These are phyloP conservation scores for Ypsolopha scabrella DNA, from an alignment of 2,888 invertebrate genomes.

Conservation along the genomic window DNA sequence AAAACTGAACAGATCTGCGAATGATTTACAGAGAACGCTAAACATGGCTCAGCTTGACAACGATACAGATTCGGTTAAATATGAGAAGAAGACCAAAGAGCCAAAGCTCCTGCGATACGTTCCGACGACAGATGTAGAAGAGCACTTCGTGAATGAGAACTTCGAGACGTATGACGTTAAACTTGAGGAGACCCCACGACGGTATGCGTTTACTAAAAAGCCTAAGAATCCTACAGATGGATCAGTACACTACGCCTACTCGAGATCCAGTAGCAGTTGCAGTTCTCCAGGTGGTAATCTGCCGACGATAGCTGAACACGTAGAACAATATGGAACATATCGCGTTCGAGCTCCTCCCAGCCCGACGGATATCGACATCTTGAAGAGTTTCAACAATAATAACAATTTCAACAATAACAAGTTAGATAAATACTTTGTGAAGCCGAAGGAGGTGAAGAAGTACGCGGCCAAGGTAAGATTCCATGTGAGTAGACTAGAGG, in stretches of 20 bases:
- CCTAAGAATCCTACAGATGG: constrained; percentile 56
- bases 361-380: constrained; percentile 11
- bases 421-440: constrained; percentile 54
- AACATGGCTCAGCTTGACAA: constrained; percentile 50
- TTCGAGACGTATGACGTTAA: constrained; percentile 57
- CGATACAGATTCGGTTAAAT: constrained; percentile 57
- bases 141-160: constrained; percentile 49
- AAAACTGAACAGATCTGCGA: constrained; percentile 32
- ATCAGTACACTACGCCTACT: constrained; percentile 55
- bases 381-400: constrained; percentile 20
- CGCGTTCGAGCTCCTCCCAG: constrained; percentile 30
- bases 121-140: constrained; percentile 50
- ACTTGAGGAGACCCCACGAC: constrained; percentile 42
- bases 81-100: constrained; percentile 55
- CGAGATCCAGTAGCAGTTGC: constrained; percentile 55
- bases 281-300: constrained; percentile 57
- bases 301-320: constrained; percentile 58
- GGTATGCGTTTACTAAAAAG: constrained; percentile 52
- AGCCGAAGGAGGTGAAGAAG: constrained; percentile 43
- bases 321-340: constrained; percentile 50
- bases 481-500: constrained; percentile 25
- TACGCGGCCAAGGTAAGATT: constrained; percentile 49
- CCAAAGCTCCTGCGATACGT: constrained; percentile 53
- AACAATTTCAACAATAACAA: constrained; percentile 43
- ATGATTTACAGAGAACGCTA: constrained; percentile 45